Evolutionary conservation across 2,797 vertebrate species (phyloP), one percentile per base, ranked within the genome.

Genomic region (Acipenser transmontanus): DNA sequence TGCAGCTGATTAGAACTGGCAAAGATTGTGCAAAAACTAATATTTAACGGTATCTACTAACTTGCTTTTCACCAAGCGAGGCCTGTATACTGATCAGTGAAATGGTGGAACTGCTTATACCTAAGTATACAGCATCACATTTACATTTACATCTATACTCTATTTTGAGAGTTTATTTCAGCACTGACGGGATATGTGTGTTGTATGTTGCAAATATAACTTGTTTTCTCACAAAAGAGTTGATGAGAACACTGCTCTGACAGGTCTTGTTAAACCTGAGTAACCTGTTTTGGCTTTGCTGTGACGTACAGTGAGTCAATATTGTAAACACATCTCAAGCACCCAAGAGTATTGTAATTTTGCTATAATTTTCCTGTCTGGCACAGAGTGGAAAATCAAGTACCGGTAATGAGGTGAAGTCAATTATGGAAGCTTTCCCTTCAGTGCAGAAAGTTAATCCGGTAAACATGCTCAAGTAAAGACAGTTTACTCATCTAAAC

Each of bases 261-360:
- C 34, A 34, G 34, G 66, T 62, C 69, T 50, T 63, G 69, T 63
- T 59, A 67, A 60, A 60, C 56, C 64, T 13, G 50, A 63, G 59
- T 62, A 63, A 59, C 17, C 49, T 62, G 50, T 56, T 49, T 6
- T 9, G 20, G 17, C 20, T 20, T 63, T 20, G 34, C 11, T 11
- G 34, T 34, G 34, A 34, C 34, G 34, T 57, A 50, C 52, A n/a
- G 50, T 59, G 34, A 34, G 51, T 64, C 61, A 64, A 66, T 64
- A 20, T 63, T 12, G 49, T 50, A 63, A n/a, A 60, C n/a, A 13
- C 50, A 13, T 49, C 49, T 61, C 61, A 11, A 5, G 61, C 8
- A 17, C 13, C 34, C 57, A 12, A 59, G 49, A 51, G 50, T 17
- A 66, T 49, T 50, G 47, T 47, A 13, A 63, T 66, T 66, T 61